These are phyloP conservation scores for Nebria ingens DNA, from an alignment of 1,140 invertebrate species.

Conservation along the genomic window DNA sequence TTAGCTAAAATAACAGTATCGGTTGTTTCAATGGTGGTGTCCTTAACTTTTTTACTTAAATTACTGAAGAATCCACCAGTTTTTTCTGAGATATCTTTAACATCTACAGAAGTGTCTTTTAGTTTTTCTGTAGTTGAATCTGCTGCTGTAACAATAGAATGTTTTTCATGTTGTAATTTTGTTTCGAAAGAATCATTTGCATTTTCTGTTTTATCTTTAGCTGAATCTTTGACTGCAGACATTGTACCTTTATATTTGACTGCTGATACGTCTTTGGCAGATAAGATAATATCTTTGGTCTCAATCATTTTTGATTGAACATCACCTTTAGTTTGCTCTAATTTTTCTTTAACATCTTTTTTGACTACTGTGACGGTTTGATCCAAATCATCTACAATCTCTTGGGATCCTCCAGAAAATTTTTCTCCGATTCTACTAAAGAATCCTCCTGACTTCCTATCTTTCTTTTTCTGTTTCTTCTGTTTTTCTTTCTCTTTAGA, in stretches of 20 bases:
- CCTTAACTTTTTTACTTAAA: not conserved
- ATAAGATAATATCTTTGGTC: not conserved
- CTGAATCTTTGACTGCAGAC: constrained; percentile 7
- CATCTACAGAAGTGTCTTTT: not conserved
- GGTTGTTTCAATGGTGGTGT: not conserved
- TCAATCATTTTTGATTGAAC: no score
- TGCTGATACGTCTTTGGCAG: not conserved
- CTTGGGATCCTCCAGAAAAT: not conserved
- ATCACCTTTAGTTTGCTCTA: not conserved
- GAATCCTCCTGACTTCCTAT: constrained; percentile 10
- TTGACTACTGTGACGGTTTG: not conserved
- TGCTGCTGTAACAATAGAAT: not conserved
- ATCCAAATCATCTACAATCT: not conserved
- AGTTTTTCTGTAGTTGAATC: not conserved
- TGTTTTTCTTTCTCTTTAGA: constrained; percentile 17
- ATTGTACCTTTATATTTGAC: constrained; percentile 2
- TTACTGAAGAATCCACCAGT: not conserved
- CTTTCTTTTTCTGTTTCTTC: constrained; percentile 15
- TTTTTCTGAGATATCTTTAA: no score
- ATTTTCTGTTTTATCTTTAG: constrained; percentile 10
- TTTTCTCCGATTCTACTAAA: constrained; percentile 14
- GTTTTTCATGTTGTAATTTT: not conserved
- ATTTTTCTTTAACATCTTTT: not conserved
- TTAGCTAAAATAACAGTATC: not conserved
- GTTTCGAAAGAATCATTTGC: not conserved